Evolutionary conservation across 2,797 vertebrate genomes (phyloP), one percentile per base, ranked within the genome.

Genomic region (Sebastes aleutianus): DNA sequence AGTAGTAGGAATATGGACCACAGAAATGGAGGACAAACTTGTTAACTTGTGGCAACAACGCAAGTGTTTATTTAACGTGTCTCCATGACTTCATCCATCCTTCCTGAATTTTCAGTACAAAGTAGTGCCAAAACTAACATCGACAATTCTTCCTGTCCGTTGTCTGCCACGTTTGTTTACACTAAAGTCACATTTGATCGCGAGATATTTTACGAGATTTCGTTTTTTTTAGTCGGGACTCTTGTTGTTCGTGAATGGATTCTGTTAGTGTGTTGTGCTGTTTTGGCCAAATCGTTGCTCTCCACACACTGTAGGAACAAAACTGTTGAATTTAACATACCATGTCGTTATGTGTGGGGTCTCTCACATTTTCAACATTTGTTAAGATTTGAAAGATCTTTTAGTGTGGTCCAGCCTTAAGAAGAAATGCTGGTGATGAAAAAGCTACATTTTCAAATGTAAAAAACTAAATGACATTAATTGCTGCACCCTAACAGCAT

Each of bases 81-180:
- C 18, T 53, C 47, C 47, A 53, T 4, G 47, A 53, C 47, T 53
- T 53, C 47, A n/a, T 20, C 47, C 18, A 2, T 53, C 18, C 47
- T n/a, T 53, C 47, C 8, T n/a, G 0, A 53, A 53, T 53, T 53
- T 53, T 20, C 47, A 53, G 47, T 53, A 53, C 47, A 53, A 53
- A 53, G 47, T 53, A 20, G 47, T 9, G 47, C 47, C 47, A 53
- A n/a, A 53, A 53, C 18, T 53, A 53, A 20, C 7, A 50, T 50
- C 43, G 43, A 7, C 0, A 50, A 50, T 50, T 50, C 43, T 50
- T 20, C 43, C 1, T 50, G 43, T 50, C 16, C 43, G 0, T 50
- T 0, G 3, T 43, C 39, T 0, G 14, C 13, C 6, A 16, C 0
- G 39, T 50, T 47, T 18, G 43, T 47, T 20, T 18, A 47, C 16